Conservation (phyloP, 2,797 vertebrate genomes). For the Molossus alvarezi region DNA sequence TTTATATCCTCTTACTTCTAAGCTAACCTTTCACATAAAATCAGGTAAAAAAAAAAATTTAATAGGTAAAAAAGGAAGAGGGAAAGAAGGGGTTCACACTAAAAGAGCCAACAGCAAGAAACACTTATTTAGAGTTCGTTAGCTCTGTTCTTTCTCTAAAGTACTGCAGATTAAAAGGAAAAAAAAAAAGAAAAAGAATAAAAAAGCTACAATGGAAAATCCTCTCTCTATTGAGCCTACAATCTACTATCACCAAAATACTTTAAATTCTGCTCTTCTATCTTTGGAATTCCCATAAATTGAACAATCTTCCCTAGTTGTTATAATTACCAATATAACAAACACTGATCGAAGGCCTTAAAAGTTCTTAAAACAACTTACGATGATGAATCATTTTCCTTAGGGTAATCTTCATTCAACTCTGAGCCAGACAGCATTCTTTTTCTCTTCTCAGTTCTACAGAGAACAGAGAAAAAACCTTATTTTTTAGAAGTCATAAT, state of each 20-base stretch:
- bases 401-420: constrained; percentile 97
- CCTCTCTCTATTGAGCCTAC: neutral
- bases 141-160: constrained; percentile 5
- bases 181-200: too few species aligned
- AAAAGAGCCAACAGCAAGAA: constrained; percentile 52
- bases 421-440: constrained; percentile 94
- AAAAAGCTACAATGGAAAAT: neutral
- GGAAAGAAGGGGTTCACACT: neutral
- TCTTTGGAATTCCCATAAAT: constrained; percentile 46
- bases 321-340: constrained; percentile 46
- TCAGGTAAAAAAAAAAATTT: neutral
- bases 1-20: neutral
- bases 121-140: constrained; percentile 48
- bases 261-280: constrained; percentile 39
- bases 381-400: constrained; percentile 99
- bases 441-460: constrained; percentile 96
- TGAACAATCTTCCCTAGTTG: neutral
- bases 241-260: constrained; percentile 30
- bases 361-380: constrained; percentile 87
- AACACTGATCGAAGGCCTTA: neutral
- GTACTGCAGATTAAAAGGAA: neutral
- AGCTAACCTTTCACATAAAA: constrained; percentile 47
- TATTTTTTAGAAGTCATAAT: constrained; percentile 62
- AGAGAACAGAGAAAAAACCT: constrained; percentile 40
- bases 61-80: constrained; percentile 31